Percentiles rank a stretch among this genome's conserved stretches.
These are phyloP conservation scores for Chironomus tentans DNA, from an alignment of 2,888 invertebrate genomes.

Conservation along the genomic window DNA sequence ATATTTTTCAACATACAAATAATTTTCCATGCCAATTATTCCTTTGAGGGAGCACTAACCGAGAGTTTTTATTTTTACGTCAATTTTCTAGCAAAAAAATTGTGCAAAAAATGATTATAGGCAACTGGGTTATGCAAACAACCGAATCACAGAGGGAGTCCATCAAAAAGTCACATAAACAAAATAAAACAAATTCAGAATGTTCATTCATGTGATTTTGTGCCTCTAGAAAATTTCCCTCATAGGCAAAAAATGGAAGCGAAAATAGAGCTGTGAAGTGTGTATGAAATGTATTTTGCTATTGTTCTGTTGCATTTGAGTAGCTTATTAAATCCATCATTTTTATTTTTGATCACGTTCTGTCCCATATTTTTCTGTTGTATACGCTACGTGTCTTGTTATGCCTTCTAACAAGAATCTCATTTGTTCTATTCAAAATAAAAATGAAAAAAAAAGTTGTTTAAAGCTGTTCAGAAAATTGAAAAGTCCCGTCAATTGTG, in stretches of 20 bases:
- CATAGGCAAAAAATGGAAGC: too few species aligned
- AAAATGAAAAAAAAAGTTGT: neutral
- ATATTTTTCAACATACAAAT: too few species aligned
- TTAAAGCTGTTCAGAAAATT: neutral
- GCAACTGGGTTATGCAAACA: neutral
- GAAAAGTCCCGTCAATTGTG: neutral
- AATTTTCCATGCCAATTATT: too few species aligned
- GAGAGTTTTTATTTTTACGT: too few species aligned
- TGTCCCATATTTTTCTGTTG: neutral
- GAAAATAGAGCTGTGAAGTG: neutral
- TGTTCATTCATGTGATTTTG: neutral
- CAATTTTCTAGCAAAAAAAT: neutral
- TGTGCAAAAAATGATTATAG: neutral
- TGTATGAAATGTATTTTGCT: neutral
- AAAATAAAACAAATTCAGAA: neutral
- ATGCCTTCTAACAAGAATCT: conserved; percentile 4
- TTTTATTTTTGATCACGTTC: conserved; percentile 18
- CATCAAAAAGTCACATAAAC: neutral
- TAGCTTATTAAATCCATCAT: conserved; percentile 12
- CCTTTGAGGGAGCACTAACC: too few species aligned
- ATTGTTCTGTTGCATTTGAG: neutral
- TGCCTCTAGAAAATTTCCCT: too few species aligned
- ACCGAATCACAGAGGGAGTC: neutral
- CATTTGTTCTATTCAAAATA: conserved; percentile 3
- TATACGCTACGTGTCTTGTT: conserved; percentile 3